Conservation (phyloP, 2,888 invertebrate genomes). For the Synanthedon tipuliformis region DNA sequence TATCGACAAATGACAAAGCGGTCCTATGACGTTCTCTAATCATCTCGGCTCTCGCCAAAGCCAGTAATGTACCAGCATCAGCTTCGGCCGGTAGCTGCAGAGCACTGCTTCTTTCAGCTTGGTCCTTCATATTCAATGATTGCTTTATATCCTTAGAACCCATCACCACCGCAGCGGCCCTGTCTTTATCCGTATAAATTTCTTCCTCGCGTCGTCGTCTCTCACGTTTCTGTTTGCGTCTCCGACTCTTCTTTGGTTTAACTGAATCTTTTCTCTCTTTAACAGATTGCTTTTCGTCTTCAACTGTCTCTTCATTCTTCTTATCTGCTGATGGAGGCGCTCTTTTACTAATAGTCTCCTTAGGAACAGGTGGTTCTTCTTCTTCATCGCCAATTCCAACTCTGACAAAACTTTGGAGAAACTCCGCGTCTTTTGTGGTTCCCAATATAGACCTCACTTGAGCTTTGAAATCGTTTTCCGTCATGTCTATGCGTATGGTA, state of each 20-base stretch:
- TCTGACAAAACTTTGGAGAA: slow-evolving; percentile 83
- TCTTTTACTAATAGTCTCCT: slow-evolving; percentile 56
- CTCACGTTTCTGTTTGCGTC: slow-evolving; percentile 48
- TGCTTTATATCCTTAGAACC: slow-evolving; percentile 90
- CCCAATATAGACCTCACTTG: slow-evolving; percentile 74
- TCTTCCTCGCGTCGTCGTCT: slow-evolving; percentile 72
- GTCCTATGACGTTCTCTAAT: slow-evolving; percentile 78
- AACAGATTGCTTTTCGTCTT: slow-evolving; percentile 37
- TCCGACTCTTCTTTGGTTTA: slow-evolving; percentile 41
- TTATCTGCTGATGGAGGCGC: slow-evolving; percentile 42
- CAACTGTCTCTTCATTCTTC: slow-evolving; percentile 22
- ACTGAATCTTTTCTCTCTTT: slow-evolving; percentile 44
- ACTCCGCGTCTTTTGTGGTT: slow-evolving; percentile 77
- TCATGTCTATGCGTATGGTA: background rate
- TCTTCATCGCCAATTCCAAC: slow-evolving; percentile 73
- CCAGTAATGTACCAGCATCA: slow-evolving; percentile 80
- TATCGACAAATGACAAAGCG: slow-evolving; percentile 81
- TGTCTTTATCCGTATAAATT: slow-evolving; percentile 89
- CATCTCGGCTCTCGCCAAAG: slow-evolving; percentile 81
- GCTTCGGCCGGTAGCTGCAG: slow-evolving; percentile 83
- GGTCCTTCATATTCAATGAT: slow-evolving; percentile 82
- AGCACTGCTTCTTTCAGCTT: slow-evolving; percentile 79
- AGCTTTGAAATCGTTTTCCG: slow-evolving; percentile 46
- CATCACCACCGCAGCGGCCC: slow-evolving; percentile 90
- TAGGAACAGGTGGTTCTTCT: slow-evolving; percentile 51